phyloP scores from a whole-genome alignment of 2,888 invertebrate genomes.

The Phlogophora meticulosa region DNA sequence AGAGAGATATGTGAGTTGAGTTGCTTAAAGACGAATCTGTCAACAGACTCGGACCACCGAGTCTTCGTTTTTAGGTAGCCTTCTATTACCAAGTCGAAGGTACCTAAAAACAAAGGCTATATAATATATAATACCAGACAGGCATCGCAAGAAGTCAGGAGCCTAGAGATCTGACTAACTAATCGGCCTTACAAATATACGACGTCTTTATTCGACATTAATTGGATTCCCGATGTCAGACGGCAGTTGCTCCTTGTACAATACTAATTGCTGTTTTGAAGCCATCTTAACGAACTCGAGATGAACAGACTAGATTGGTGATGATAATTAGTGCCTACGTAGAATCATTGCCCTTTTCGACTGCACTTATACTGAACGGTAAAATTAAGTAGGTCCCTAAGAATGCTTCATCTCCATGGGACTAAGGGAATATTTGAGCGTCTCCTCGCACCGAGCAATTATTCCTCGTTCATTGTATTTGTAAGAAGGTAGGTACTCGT shows the following conservation, averaged over 20 bases:
- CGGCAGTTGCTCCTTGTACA: background rate
- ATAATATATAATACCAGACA: constrained; percentile 12
- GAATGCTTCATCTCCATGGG: constrained; percentile 17
- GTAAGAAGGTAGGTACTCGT: background rate
- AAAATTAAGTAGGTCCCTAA: constrained; percentile 11
- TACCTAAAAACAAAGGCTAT: background rate
- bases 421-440: constrained; percentile 9
- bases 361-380: background rate
- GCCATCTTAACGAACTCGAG: background rate
- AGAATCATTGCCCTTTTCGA: background rate
- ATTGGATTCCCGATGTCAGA: constrained; percentile 1
- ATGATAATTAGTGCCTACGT: background rate
- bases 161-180: constrained; percentile 2
- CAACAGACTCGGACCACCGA: no score
- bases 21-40: background rate
- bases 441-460: constrained; percentile 21
- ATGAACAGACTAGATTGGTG: background rate
- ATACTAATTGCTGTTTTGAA: constrained; percentile 3
- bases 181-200: background rate
- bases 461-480: constrained; percentile 1
- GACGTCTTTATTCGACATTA: constrained; percentile 2
- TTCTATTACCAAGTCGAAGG: no score
- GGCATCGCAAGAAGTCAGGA: constrained; percentile 4
- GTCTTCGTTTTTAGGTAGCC: no score
- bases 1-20: background rate